These are phyloP conservation scores for Triplophysa rosa DNA, from an alignment of 2,113 vertebrate genomes.

Conservation along the genomic window DNA sequence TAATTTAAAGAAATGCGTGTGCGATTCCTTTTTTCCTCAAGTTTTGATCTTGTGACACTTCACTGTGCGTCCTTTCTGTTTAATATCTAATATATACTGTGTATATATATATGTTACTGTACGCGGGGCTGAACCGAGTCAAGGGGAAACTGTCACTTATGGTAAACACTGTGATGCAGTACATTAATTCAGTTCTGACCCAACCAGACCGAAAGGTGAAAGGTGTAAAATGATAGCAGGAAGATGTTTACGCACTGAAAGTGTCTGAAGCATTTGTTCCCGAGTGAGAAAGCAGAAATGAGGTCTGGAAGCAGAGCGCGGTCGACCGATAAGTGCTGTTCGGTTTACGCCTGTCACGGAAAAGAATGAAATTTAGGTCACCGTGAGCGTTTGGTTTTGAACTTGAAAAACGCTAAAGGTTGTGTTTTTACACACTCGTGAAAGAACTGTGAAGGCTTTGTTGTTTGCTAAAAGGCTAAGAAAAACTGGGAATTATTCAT, in stretches of 20 bases:
- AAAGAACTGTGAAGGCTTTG: not conserved
- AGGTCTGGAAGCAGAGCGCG: constrained; percentile 4
- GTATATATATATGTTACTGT: not conserved
- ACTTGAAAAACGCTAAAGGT: constrained; percentile 7
- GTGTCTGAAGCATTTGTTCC: constrained; percentile 21
- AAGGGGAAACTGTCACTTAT: not conserved
- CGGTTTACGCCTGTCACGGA: constrained; percentile 7
- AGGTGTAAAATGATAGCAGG: not conserved
- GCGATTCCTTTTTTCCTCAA: too few relatives aligned
- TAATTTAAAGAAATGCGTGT: too few relatives aligned
- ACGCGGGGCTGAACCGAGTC: not conserved
- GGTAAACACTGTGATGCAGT: not conserved
- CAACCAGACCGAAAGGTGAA: not conserved
- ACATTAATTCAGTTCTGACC: constrained; percentile 18
- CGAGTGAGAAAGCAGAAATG: constrained; percentile 8
- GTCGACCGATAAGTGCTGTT: constrained; percentile 31
- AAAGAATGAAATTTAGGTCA: constrained; percentile 49
- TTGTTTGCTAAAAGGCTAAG: not conserved
- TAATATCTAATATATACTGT: not conserved
- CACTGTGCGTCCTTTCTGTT: too few relatives aligned
- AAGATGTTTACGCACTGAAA: constrained; percentile 27
- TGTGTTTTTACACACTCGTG: not conserved
- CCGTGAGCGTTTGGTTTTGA: constrained; percentile 1
- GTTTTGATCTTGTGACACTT: too few relatives aligned
- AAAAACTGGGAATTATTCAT: not conserved